Evolutionary conservation across 23 tunicate species (phyloP).

Genomic region (Oikopleura vanhoeffeni): DNA sequence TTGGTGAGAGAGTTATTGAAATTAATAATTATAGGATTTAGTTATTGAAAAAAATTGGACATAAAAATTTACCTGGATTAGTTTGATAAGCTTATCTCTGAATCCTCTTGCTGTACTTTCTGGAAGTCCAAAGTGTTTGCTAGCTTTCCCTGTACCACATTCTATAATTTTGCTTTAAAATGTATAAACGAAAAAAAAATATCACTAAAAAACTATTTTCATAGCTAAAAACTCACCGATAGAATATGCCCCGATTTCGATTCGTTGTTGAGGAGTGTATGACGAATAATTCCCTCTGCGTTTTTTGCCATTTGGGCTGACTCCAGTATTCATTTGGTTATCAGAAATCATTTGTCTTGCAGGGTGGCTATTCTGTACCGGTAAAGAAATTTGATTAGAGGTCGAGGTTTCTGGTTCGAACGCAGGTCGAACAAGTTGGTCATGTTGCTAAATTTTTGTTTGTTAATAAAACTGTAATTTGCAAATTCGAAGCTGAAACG

Average conservation of each 20-base stretch:
- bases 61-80: background rate
- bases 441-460: constrained; percentile 10
- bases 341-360: background rate
- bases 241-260: background rate
- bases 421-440: too few species aligned
- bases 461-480: background rate
- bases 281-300: constrained; percentile 3
- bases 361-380: too few species aligned
- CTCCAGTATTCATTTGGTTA: background rate
- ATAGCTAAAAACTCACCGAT: constrained; percentile 10
- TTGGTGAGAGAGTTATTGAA: too few species aligned
- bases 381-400: too few species aligned
- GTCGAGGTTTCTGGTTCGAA: too few species aligned
- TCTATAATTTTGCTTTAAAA: background rate
- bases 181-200: too few species aligned
- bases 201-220: too few species aligned
- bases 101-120: constrained; percentile 10
- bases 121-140: constrained; percentile 1
- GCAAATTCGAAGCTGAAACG: too few species aligned
- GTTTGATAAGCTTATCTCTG: background rate
- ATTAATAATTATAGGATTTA: too few species aligned
- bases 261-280: constrained; percentile 4
- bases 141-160: background rate
- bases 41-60: too few species aligned
- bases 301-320: background rate